Conservation (phyloP, 2,797 vertebrate species). For the Dryobates pubescens region DNA sequence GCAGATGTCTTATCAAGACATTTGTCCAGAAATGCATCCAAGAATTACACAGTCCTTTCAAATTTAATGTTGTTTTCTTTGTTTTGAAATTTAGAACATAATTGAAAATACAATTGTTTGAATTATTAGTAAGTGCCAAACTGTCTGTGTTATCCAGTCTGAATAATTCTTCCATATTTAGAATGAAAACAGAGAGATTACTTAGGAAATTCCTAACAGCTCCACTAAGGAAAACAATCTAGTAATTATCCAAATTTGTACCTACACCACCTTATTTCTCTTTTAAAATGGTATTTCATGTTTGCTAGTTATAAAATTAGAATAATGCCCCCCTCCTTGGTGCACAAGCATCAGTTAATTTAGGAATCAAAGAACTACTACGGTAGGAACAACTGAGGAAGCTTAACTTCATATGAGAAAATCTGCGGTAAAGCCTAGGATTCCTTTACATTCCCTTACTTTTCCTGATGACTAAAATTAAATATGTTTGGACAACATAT, state of each 20-base stretch:
- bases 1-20: constrained; percentile 27
- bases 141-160: background rate
- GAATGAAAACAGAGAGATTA: background rate
- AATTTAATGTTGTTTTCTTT: constrained; percentile 40
- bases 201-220: background rate
- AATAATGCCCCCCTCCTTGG: background rate
- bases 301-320: background rate
- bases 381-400: background rate
- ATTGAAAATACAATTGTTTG: constrained; percentile 35
- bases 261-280: background rate
- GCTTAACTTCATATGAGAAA: background rate
- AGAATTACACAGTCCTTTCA: constrained; percentile 23
- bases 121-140: constrained; percentile 40
- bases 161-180: background rate
- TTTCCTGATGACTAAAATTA: background rate
- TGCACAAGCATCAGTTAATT: background rate
- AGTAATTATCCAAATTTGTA: background rate
- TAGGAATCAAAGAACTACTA: background rate
- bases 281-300: background rate
- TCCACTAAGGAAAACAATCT: background rate
- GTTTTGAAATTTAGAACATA: constrained; percentile 33
- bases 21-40: constrained; percentile 14
- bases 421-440: background rate
- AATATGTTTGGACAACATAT: background rate
- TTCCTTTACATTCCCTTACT: background rate